These are phyloP conservation scores for Dolichallabes microphthalmus DNA, from an alignment of 2,113 vertebrate genomes.

Conservation along the genomic window DNA sequence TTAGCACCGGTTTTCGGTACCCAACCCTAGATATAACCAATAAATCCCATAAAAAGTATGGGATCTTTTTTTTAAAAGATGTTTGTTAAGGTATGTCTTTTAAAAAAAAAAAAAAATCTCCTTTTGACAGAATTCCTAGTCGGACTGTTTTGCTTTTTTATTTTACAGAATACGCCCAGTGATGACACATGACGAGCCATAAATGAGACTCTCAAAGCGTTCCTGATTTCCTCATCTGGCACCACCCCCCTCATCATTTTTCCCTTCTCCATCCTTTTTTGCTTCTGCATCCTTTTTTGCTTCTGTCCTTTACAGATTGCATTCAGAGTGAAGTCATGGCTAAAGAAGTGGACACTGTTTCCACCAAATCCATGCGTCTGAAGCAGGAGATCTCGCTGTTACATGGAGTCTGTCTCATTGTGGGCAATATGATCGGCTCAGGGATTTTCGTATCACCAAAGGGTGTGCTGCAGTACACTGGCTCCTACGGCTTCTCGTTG, in stretches of 20 bases:
- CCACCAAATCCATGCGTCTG: constrained; percentile 63
- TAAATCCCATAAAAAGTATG: neutral
- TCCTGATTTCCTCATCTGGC: neutral
- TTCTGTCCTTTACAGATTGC: neutral
- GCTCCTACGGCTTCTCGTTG: constrained; percentile 77
- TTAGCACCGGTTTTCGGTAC: too few relatives aligned
- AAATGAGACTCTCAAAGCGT: neutral
- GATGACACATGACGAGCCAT: neutral
- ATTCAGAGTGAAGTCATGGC: constrained; percentile 62
- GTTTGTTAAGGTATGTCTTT: neutral
- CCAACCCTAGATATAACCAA: too few relatives aligned
- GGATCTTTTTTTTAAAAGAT: neutral
- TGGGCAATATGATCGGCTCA: constrained; percentile 82
- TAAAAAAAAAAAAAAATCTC: neutral
- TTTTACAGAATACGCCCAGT: neutral
- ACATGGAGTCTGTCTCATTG: constrained; percentile 79
- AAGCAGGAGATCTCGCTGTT: constrained; percentile 81
- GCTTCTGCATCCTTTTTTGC: neutral
- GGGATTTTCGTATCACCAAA: constrained; percentile 80
- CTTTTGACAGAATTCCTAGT: neutral
- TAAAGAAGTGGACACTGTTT: constrained; percentile 51
- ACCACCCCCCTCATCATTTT: neutral
- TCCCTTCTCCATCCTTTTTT: neutral
- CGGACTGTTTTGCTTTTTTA: neutral
- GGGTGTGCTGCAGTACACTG: constrained; percentile 73